Base-by-base conservation (phyloP, 2,888 invertebrate species). In the Tromatobia lineatoria region DNA sequence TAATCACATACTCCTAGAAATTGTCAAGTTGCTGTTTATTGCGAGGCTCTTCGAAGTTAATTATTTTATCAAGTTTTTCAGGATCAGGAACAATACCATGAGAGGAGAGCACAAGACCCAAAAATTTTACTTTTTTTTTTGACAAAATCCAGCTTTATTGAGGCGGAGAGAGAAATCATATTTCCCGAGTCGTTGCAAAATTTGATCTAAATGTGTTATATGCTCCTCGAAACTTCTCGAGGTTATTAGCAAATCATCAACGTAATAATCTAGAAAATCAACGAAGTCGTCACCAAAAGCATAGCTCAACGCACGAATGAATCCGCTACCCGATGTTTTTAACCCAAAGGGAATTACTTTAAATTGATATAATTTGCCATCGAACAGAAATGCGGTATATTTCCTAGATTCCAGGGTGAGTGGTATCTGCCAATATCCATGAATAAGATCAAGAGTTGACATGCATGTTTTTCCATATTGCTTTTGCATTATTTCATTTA, bases 211-310 rank as follows among this genome's bases (percentile, higher is more conserved):
- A 70, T 89, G 88, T 47, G 38, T 0, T 8, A 87, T 45, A 67
- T 90, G 90, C 15, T 87, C 73, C n/a, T 87, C 81, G 66, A 89
- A 88, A 66, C 79, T 76, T 15, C 45, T 18, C 8, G 90, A 91
- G 0, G 87, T 87, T 0, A 91, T 86, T 6, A 91, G 29, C 29
- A 29, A 3, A 29, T 29, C 29, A 29, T 29, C 29, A 2, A 29
- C 29, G 6, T 29, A 29, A 6, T 29, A 29, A 29, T 29, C 29
- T 6, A 29, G 6, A 29, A 29, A 29, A 29, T 29, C 6, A 3
- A 6, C 47, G 6, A 92, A 70, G 34, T 92, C 91, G 82, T 91
- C 91, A 8, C 89, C 90, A 1, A 91, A 70, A 15, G 87, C 80
- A 10, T 69, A 20, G 4, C 61, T 42, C 0, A 78, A 20, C 2